These are phyloP conservation scores for Jaculus jaculus DNA, from an alignment of 2,113 vertebrate species.

Conservation along the genomic window DNA sequence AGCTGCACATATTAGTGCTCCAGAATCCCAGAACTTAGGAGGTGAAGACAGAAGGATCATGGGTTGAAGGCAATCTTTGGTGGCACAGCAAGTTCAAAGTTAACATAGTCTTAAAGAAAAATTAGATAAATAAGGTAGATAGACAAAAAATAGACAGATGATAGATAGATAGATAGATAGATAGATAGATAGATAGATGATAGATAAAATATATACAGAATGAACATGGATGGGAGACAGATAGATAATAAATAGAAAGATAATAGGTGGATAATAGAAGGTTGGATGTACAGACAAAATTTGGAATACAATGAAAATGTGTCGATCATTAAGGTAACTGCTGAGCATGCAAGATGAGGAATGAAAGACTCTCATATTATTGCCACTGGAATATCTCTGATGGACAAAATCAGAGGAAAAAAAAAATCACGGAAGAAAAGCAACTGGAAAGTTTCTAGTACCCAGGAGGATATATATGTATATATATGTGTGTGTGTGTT, in stretches of 20 bases:
- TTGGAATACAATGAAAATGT: conserved; percentile 32
- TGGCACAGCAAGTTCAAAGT: too few relatives aligned
- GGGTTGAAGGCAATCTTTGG: too few relatives aligned
- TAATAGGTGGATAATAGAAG: too few relatives aligned
- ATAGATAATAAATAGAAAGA: too few relatives aligned
- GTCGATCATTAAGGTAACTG: conserved; percentile 45
- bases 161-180: too few relatives aligned
- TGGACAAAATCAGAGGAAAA: neutral
- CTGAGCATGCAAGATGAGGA: neutral
- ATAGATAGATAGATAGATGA: too few relatives aligned
- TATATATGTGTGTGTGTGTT: neutral
- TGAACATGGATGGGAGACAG: too few relatives aligned
- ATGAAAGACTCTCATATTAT: conserved; percentile 5
- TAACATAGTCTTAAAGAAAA: too few relatives aligned
- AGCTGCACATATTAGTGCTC: neutral
- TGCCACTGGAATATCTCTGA: neutral
- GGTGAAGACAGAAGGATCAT: too few relatives aligned
- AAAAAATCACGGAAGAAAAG: neutral
- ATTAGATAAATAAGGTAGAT: too few relatives aligned
- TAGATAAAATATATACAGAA: too few relatives aligned
- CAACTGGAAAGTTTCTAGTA: neutral
- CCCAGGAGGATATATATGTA: neutral
- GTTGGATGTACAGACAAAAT: neutral
- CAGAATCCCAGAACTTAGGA: neutral
- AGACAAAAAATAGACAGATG: too few relatives aligned